These are phyloP conservation scores for Suncus etruscus DNA, from an alignment of 2,113 vertebrate species.

Conservation along the genomic window DNA sequence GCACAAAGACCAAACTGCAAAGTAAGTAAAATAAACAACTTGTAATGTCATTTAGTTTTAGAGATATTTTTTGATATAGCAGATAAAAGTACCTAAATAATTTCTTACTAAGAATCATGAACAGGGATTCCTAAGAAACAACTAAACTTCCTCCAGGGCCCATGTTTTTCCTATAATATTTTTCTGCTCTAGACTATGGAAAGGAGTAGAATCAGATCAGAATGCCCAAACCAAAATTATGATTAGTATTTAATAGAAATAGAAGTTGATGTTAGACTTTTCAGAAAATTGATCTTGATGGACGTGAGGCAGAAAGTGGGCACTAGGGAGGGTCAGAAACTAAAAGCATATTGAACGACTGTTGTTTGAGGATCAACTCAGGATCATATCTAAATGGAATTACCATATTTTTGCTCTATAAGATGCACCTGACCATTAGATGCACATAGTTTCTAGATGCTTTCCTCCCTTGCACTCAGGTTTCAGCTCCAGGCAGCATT, in stretches of 20 bases:
- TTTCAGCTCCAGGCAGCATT: too few relatives aligned
- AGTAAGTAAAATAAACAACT: background rate
- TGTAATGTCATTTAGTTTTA: background rate
- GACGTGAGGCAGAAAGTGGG: background rate
- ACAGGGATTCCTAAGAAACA: background rate
- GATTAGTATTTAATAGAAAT: background rate
- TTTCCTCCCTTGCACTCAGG: too few relatives aligned
- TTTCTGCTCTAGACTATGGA: background rate
- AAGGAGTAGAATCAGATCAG: background rate
- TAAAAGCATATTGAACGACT: background rate
- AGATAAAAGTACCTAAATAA: background rate
- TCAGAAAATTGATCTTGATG: conserved; percentile 26
- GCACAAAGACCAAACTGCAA: background rate
- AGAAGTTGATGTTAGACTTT: background rate
- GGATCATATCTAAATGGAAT: background rate
- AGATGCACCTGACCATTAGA: too few relatives aligned
- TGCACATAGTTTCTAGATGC: too few relatives aligned
- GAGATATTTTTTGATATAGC: background rate
- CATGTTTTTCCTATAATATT: background rate
- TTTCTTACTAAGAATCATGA: background rate
- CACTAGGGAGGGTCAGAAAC: background rate
- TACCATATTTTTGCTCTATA: too few relatives aligned
- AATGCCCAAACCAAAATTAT: background rate
- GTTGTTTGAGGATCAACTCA: background rate
- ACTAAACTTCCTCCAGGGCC: background rate